A percentile compares a stretch with the other conserved stretches of the same genome.
phyloP scores from a whole-genome alignment of 2,113 vertebrate species.

The Catharus fuscescens region DNA sequence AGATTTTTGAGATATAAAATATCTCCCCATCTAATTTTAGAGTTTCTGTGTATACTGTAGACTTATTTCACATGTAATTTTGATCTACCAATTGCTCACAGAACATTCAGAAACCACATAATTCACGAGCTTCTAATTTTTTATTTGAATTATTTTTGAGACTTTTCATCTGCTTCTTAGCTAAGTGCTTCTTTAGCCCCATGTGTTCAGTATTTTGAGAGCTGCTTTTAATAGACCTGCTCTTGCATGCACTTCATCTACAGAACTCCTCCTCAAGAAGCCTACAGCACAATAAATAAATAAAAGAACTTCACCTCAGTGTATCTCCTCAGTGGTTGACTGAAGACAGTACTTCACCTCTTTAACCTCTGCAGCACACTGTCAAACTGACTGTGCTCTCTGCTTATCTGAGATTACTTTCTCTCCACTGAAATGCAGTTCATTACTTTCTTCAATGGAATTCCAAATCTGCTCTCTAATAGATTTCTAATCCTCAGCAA shows the following conservation, averaged over 20 bases:
- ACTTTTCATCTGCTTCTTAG: not conserved
- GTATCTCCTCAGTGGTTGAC: too few relatives aligned
- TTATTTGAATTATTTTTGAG: not conserved
- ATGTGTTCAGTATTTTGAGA: not conserved
- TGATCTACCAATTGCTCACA: not conserved
- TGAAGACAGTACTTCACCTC: too few relatives aligned
- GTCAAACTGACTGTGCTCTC: conserved; percentile 43
- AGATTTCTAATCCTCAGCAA: conserved; percentile 66
- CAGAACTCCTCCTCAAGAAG: conserved; percentile 12
- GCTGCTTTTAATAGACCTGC: conserved; percentile 17
- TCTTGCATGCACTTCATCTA: not conserved
- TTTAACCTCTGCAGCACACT: conserved; percentile 41
- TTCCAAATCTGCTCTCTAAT: conserved; percentile 60
- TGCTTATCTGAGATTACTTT: conserved; percentile 70
- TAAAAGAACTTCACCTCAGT: conserved; percentile 2
- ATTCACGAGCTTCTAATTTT: not conserved
- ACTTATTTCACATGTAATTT: not conserved
- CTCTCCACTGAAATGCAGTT: conserved; percentile 44
- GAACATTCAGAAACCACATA: not conserved
- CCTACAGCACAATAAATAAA: conserved; percentile 28
- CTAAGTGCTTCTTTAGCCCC: not conserved
- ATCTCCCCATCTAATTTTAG: not conserved
- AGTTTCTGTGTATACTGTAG: not conserved
- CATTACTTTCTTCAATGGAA: conserved; percentile 68
- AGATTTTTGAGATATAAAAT: not conserved